Evolutionary conservation across 1,140 invertebrate species (phyloP), one percentile per base, ranked within the genome.

Genomic region (Procambarus virginalis): DNA sequence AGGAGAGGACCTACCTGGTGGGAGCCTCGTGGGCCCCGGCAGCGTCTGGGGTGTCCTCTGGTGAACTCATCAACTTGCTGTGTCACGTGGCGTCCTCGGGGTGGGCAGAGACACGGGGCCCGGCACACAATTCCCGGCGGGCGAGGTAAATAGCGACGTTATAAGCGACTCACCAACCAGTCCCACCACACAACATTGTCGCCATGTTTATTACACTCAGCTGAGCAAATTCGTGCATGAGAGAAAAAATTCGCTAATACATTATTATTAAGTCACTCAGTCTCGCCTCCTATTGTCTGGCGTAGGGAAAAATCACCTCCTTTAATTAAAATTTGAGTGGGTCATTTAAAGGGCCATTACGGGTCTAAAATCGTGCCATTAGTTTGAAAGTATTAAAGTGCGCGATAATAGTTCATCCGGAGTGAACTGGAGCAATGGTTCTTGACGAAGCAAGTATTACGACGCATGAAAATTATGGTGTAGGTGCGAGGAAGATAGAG

Each of bases 61-160:
- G 81, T 49, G 87, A 89, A 89, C 80, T 89, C 87, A 89, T 89
- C 48, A 89, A 89, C 80, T 77, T 89, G 20, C 78, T 88, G 51
- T 70, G 17, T 51, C 51, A 20, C 12, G 10, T 49, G 8, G 48
- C 75, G 46, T 77, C 4, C 9, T 46, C 49, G 48, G 51, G 51
- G 51, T 12, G 51, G 51, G 51, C 51, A 9, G 51, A 55, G 51
- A 55, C 8, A 55, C 51, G 51, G 3, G 51, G 51, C 51, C 51
- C 51, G 8, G 51, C 51, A 84, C 34, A 83, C 20, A 58, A 14
- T 9, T 8, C 22, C 22, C 3, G 34, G 49, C 12, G 22, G 34
- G 55, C 22, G 34, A 82, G 14, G 60, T 2, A 46, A 49, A 2
- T 2, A 58, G 9, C 51, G 55, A 10, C 22, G 9, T 6, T 64